A percentile compares a stretch with the other conserved stretches of the same genome.
Conservation (phyloP, 1,140 invertebrate species). For the Calliopsis andreniformis region DNA sequence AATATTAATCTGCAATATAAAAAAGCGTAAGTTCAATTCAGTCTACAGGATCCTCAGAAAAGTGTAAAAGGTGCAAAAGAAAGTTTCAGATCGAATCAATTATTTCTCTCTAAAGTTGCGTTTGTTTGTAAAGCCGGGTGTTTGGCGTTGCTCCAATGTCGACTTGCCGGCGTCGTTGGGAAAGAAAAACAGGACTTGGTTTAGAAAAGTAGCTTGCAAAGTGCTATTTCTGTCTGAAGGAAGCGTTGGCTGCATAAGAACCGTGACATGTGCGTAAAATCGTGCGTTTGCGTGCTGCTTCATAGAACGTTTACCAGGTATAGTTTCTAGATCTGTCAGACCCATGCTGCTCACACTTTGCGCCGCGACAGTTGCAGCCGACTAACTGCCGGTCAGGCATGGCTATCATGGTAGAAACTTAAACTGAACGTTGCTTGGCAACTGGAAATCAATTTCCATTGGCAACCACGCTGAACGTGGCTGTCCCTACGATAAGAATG, state of each 20-base stretch:
- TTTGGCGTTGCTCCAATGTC: background rate
- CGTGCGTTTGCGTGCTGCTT: constrained; percentile 4
- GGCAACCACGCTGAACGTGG: constrained; percentile 48
- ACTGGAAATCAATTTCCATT: constrained; percentile 73
- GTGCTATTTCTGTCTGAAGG: too few species aligned
- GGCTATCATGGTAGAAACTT: constrained; percentile 66
- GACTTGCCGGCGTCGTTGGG: background rate
- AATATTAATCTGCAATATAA: too few species aligned
- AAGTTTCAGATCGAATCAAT: too few species aligned
- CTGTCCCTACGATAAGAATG: constrained; percentile 49
- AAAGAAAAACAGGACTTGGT: background rate
- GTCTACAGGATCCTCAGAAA: too few species aligned
- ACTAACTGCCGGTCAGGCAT: constrained; percentile 68
- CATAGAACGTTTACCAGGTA: constrained; percentile 70
- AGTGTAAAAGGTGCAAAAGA: too few species aligned
- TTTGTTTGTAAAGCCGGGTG: background rate
- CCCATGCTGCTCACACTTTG: constrained; percentile 72
- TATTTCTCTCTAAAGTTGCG: background rate
- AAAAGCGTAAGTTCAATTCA: background rate
- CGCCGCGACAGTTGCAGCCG: constrained; percentile 65
- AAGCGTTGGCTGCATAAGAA: background rate
- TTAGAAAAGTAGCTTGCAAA: too few species aligned
- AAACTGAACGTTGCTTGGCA: constrained; percentile 70
- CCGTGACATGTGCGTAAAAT: constrained; percentile 2
- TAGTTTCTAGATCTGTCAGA: constrained; percentile 73